Conservation (phyloP, 2,113 vertebrate species). For the Maccullochella peelii region DNA sequence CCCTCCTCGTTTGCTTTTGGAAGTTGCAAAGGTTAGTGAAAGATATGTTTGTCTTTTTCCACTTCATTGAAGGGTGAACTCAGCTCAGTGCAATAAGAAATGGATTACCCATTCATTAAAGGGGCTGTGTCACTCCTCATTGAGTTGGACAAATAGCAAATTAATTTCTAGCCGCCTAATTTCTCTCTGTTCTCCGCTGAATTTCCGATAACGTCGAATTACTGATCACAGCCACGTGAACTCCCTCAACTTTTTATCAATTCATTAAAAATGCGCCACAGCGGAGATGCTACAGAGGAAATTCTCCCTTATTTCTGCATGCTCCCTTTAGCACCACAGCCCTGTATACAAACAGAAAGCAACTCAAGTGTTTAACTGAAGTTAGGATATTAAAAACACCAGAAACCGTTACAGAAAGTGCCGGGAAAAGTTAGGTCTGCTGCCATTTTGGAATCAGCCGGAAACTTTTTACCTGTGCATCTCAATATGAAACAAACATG, state of each 20-base stretch:
- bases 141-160: constrained; percentile 84
- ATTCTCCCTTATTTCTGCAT: constrained; percentile 45
- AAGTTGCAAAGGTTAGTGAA: constrained; percentile 76
- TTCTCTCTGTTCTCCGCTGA: constrained; percentile 81
- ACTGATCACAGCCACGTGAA: constrained; percentile 69
- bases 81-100: constrained; percentile 76
- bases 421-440: constrained; percentile 13
- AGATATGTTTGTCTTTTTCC: constrained; percentile 82
- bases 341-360: constrained; percentile 51
- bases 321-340: constrained; percentile 26
- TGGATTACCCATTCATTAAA: constrained; percentile 80
- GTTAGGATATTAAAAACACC: constrained; percentile 45
- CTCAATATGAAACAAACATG: constrained; percentile 5
- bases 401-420: neutral
- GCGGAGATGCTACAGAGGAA: constrained; percentile 49
- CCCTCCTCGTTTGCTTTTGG: constrained; percentile 37
- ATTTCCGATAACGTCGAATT: constrained; percentile 77
- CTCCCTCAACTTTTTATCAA: constrained; percentile 75
- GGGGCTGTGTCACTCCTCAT: constrained; percentile 82
- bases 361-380: constrained; percentile 49
- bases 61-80: constrained; percentile 80
- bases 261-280: constrained; percentile 73
- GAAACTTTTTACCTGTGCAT: constrained; percentile 41
- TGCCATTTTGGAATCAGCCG: neutral
- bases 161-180: constrained; percentile 81